Percentiles rank a stretch among this genome's conserved stretches.
Conservation (phyloP, 1,140 invertebrate species). For the Limonius californicus region DNA sequence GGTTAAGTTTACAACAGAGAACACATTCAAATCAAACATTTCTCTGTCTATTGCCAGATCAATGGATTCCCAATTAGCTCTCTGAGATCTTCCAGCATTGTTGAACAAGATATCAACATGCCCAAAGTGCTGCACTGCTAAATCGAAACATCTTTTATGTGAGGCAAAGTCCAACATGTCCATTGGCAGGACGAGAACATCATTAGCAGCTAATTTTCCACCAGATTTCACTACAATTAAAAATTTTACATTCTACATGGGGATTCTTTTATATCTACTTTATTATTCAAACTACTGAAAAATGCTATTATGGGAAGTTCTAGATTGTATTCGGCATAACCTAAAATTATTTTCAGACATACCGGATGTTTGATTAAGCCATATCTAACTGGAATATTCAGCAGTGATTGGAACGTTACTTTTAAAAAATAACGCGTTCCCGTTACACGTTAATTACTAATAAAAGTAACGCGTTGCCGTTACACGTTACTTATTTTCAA, state of each 20-base stretch:
- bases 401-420: no score
- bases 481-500: no score
- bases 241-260: not conserved
- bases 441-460: no score
- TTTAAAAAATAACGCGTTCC: no score
- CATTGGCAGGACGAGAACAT: conserved; percentile 69
- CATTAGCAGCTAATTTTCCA: conserved; percentile 52
- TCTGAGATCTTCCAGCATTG: conserved; percentile 79
- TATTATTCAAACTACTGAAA: no score
- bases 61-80: conserved; percentile 73
- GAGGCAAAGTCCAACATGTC: conserved; percentile 61
- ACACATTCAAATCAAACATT: conserved; percentile 80
- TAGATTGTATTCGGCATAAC: no score
- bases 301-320: no score
- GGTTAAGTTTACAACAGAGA: conserved; percentile 68
- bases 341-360: no score
- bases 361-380: no score
- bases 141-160: conserved; percentile 61
- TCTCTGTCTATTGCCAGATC: conserved; percentile 71
- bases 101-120: conserved; percentile 74
- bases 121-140: conserved; percentile 69
- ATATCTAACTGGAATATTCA: no score
- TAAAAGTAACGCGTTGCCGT: no score
- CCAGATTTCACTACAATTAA: conserved; percentile 42
- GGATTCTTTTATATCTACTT: no score